phyloP scores from a whole-genome alignment of 2,888 invertebrate species.

The Gnatocerus cornutus region DNA sequence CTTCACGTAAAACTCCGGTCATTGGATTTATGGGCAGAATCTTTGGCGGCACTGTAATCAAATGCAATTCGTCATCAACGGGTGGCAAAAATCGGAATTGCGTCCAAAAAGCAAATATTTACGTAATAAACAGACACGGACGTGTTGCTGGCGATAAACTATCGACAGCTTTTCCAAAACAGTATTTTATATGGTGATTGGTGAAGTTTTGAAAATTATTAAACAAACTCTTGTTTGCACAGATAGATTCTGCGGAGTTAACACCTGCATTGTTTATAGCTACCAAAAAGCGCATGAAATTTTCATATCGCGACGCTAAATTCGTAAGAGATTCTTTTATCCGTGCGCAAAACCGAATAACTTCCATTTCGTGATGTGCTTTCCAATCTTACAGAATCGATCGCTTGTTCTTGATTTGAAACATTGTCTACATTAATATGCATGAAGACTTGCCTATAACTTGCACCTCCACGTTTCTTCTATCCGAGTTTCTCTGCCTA shows the following conservation, averaged over 20 bases:
- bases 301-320: constrained; percentile 11
- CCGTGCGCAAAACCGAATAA: constrained; percentile 22
- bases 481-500: constrained; percentile 85
- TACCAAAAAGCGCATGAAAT: not conserved
- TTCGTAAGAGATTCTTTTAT: constrained; percentile 37
- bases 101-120: constrained; percentile 34
- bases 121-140: constrained; percentile 21
- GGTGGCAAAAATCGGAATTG: constrained; percentile 30
- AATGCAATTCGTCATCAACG: constrained; percentile 38
- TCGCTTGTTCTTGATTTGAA: constrained; percentile 15
- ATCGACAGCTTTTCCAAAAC: not conserved
- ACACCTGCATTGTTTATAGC: not conserved
- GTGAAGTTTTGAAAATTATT: too few species aligned
- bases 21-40: constrained; percentile 88
- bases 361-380: constrained; percentile 22
- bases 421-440: constrained; percentile 26
- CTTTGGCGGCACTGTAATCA: constrained; percentile 82
- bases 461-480: constrained; percentile 84
- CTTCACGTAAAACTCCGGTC: constrained; percentile 86
- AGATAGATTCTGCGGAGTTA: too few species aligned
- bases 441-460: constrained; percentile 72
- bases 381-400: constrained; percentile 15
- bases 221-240: too few species aligned
- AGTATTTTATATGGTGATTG: not conserved
- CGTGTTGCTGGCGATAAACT: constrained; percentile 16